Percentiles rank a stretch among this genome's conserved stretches.
phyloP scores from a whole-genome alignment of 2,113 vertebrate species.

The Origma solitaria region DNA sequence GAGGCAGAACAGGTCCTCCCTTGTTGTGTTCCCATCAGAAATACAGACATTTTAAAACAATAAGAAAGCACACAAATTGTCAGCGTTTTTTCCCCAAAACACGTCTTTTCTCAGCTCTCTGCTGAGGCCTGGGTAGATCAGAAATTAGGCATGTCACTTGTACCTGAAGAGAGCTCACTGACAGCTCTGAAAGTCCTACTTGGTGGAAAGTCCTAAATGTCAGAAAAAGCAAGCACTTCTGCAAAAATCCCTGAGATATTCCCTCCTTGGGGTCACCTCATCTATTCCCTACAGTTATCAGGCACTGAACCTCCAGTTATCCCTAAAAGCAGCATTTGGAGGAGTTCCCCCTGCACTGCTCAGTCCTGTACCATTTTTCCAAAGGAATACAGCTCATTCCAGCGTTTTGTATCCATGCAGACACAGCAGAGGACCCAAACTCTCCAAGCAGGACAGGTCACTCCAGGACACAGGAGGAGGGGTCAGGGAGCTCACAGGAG shows the following conservation, averaged over 20 bases:
- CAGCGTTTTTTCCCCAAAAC: neutral
- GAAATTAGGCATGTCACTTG: neutral
- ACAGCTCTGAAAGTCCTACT: neutral
- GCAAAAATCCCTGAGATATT: neutral
- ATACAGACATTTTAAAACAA: neutral
- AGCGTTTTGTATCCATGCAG: neutral
- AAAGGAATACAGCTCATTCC: neutral
- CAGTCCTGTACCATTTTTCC: neutral
- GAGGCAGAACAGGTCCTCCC: neutral
- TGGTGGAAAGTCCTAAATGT: no score
- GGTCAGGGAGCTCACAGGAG: neutral
- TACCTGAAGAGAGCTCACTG: neutral
- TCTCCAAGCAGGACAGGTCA: neutral
- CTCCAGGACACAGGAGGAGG: neutral
- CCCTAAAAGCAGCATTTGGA: neutral
- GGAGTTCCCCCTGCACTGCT: neutral
- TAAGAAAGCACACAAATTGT: neutral
- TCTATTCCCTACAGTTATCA: neutral
- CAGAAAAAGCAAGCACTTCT: neutral
- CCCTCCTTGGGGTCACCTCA: neutral
- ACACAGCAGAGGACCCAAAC: rapidly evolving
- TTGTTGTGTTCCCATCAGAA: neutral
- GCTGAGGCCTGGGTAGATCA: neutral
- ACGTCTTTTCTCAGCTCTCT: neutral
- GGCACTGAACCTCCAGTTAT: neutral